Evolutionary conservation across 2,888 invertebrate species (phyloP).

Genomic region (Melipona bicolor): DNA sequence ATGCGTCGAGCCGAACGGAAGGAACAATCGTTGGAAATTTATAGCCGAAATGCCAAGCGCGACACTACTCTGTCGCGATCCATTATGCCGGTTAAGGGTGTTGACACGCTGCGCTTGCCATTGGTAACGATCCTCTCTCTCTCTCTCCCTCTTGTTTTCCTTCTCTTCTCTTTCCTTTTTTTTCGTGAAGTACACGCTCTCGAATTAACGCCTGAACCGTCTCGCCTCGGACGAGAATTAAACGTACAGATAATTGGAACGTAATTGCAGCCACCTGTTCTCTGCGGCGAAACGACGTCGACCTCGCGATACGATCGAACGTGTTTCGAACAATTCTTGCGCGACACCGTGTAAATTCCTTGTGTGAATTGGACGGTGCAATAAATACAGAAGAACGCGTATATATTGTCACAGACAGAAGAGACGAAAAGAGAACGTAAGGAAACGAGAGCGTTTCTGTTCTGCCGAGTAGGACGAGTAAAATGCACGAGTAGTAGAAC

Average conservation of each 20-base stretch:
- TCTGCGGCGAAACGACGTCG: constrained; percentile 56
- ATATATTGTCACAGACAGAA: background rate
- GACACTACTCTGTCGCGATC: background rate
- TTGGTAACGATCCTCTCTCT: constrained; percentile 18
- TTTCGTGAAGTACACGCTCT: background rate
- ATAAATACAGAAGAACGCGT: background rate
- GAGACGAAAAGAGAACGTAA: background rate
- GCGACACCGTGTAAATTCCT: background rate
- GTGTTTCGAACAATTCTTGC: constrained; percentile 5
- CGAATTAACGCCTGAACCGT: constrained; percentile 21
- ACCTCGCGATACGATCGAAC: constrained; percentile 20
- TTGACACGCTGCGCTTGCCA: constrained; percentile 10
- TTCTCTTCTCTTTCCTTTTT: background rate
- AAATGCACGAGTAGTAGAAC: background rate
- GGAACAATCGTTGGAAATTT: constrained; percentile 46
- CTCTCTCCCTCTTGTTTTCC: background rate
- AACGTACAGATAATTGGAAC: constrained; percentile 75
- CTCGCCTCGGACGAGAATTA: constrained; percentile 65
- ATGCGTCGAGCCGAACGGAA: constrained; percentile 2
- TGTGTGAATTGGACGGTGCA: background rate
- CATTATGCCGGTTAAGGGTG: constrained; percentile 13
- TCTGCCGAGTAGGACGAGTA: background rate
- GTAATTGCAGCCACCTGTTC: constrained; percentile 77
- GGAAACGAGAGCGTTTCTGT: background rate
- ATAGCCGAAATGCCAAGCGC: constrained; percentile 20